phyloP scores from a whole-genome alignment of 2,113 vertebrate genomes.

The Pteronura brasiliensis region DNA sequence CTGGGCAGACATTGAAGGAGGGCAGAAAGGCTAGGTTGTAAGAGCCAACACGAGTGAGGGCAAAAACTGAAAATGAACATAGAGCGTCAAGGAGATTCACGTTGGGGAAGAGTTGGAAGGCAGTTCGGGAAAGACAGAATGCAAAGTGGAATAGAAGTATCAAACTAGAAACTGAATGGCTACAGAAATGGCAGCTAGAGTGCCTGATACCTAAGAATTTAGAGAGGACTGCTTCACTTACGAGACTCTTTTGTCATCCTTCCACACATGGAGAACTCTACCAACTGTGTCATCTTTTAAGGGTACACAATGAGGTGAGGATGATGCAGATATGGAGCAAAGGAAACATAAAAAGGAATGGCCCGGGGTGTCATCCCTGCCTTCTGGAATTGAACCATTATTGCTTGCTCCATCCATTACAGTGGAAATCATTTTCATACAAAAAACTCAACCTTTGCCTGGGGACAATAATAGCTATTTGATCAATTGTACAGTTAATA shows the following conservation, averaged over 20 bases:
- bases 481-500: neutral
- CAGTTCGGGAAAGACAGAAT: neutral
- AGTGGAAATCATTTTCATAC: neutral
- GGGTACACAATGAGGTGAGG: neutral
- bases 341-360: neutral
- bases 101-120: neutral
- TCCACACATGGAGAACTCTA: neutral
- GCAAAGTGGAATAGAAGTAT: neutral
- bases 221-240: neutral
- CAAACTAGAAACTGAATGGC: neutral
- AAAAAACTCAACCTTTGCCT: neutral
- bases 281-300: neutral
- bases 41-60: neutral
- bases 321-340: neutral
- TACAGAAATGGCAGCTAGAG: neutral
- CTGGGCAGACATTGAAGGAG: neutral
- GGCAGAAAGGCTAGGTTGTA: neutral
- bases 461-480: neutral
- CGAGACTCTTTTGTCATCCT: neutral
- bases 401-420: neutral
- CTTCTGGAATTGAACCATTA: slow-evolving; percentile 10
- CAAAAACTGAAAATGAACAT: neutral
- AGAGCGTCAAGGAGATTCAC: neutral
- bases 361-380: neutral
- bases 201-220: neutral